phyloP scores from a whole-genome alignment of 2,888 invertebrate species.

The Himalopsyche japonica region DNA sequence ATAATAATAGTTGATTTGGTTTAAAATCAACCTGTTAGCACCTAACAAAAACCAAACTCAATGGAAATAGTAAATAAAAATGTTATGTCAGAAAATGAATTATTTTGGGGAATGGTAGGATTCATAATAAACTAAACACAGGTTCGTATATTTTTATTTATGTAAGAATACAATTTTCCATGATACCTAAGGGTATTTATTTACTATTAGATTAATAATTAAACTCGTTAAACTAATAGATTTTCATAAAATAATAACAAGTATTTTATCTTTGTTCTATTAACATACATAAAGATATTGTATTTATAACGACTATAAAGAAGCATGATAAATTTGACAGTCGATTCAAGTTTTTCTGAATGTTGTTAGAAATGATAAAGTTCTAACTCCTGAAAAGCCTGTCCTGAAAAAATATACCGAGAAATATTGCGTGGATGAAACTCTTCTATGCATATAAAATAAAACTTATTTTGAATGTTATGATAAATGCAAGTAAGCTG shows the following conservation, averaged over 20 bases:
- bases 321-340: not conserved
- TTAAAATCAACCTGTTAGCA: too few species aligned
- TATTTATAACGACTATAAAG: not conserved
- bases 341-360: not conserved
- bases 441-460: not conserved
- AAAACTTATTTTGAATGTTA: not conserved
- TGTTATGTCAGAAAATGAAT: too few species aligned
- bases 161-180: constrained; percentile 28
- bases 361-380: not conserved
- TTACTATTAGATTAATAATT: constrained; percentile 14
- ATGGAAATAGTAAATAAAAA: too few species aligned
- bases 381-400: not conserved
- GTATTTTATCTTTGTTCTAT: constrained; percentile 8
- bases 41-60: too few species aligned
- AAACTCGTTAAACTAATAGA: constrained; percentile 15
- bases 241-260: constrained; percentile 21
- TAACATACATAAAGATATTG: constrained; percentile 25
- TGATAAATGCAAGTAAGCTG: not conserved
- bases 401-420: not conserved
- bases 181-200: constrained; percentile 20
- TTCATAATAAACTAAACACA: not conserved
- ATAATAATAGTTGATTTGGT: too few species aligned
- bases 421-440: not conserved
- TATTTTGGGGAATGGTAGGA: not conserved
- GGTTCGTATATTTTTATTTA: constrained; percentile 25